These are phyloP conservation scores for Falco columbarius DNA, from an alignment of 2,797 vertebrate genomes.

Conservation along the genomic window DNA sequence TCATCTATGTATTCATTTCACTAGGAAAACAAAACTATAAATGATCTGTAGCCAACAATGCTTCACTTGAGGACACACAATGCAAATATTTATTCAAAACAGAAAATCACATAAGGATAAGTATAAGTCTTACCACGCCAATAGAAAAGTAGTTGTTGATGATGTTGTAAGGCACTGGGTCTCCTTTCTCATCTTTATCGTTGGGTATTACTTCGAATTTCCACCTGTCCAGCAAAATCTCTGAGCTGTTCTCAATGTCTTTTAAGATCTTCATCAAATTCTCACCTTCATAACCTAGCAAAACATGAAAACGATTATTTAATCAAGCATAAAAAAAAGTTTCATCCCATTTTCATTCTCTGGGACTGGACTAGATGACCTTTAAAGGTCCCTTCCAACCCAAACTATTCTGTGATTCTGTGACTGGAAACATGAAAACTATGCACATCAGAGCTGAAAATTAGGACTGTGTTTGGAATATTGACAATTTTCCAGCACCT, in stretches of 20 bases:
- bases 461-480: background rate
- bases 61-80: constrained; percentile 20
- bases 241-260: constrained; percentile 90
- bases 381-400: background rate
- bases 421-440: background rate
- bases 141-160: constrained; percentile 98
- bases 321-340: background rate
- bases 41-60: constrained; percentile 29
- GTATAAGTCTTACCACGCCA: constrained; percentile 88
- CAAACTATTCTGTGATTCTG: background rate
- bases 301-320: background rate
- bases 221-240: constrained; percentile 92
- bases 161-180: constrained; percentile 94
- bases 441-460: background rate
- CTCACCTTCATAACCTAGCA: constrained; percentile 91
- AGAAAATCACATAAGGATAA: constrained; percentile 33
- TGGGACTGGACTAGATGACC: background rate
- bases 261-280: constrained; percentile 91
- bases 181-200: constrained; percentile 92
- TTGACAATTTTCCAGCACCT: background rate
- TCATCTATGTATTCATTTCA: constrained; percentile 50
- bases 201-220: constrained; percentile 90
- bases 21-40: constrained; percentile 50
- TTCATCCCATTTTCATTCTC: background rate
- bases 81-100: constrained; percentile 29